phyloP scores from a whole-genome alignment of 2,113 vertebrate genomes.

The Psephotus haematonotus region DNA sequence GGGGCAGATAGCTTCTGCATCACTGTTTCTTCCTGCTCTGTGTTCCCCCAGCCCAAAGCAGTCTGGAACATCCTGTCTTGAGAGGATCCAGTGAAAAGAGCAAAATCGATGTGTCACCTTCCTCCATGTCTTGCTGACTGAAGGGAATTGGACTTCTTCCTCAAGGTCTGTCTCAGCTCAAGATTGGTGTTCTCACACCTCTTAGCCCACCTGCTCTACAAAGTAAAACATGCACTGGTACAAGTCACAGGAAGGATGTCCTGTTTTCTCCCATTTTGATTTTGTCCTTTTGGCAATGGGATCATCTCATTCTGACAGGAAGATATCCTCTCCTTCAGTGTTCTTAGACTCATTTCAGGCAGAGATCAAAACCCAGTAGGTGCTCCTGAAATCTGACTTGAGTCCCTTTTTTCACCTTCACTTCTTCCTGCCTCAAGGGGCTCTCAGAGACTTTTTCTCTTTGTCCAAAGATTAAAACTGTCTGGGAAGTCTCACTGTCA shows the following conservation, averaged over 20 bases:
- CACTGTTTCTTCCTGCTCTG: neutral
- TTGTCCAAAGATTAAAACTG: neutral
- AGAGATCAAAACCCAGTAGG: neutral
- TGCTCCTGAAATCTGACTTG: neutral
- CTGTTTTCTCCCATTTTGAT: neutral
- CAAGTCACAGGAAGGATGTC: too few relatives aligned
- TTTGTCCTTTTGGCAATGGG: too few relatives aligned
- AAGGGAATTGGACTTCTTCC: neutral
- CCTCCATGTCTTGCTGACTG: accelerated
- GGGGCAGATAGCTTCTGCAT: neutral
- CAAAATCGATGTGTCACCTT: neutral
- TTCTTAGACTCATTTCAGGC: neutral
- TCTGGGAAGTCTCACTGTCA: accelerated
- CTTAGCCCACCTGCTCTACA: neutral
- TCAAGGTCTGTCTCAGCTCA: neutral
- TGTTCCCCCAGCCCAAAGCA: accelerated
- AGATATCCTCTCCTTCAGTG: neutral
- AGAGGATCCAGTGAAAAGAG: neutral
- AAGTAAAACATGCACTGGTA: too few relatives aligned
- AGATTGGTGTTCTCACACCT: neutral
- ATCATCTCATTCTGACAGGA: neutral
- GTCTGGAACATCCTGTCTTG: neutral
- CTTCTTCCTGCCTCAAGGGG: neutral
- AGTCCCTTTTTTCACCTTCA: neutral
- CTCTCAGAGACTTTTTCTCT: neutral